A percentile compares a stretch with the other conserved stretches of the same genome.
Conservation (phyloP, 2,888 invertebrate genomes). For the Pseudanteris insignis region DNA sequence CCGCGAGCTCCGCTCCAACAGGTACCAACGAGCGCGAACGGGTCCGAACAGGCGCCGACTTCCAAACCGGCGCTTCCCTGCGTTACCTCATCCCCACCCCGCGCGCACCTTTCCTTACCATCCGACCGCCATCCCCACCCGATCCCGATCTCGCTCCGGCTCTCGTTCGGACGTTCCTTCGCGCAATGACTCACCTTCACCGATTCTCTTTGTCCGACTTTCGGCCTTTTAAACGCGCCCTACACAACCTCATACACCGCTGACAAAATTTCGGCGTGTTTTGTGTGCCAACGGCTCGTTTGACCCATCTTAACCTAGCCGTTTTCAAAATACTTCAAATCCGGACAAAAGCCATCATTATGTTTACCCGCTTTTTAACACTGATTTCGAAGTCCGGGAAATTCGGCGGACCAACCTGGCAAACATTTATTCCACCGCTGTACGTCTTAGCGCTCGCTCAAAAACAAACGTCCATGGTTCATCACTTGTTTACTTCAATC, state of each 20-base stretch:
- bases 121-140: too few relatives aligned
- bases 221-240: constrained; percentile 13
- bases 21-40: constrained; percentile 50
- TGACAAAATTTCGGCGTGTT: constrained; percentile 3
- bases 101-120: too few relatives aligned
- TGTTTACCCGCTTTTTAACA: too few relatives aligned
- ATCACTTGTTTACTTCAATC: too few relatives aligned
- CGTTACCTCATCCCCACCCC: too few relatives aligned
- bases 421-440: too few relatives aligned
- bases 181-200: constrained; percentile 14
- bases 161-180: neutral
- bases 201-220: constrained; percentile 17
- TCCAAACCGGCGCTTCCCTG: constrained; percentile 16
- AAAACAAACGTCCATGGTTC: too few relatives aligned
- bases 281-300: neutral
- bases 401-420: too few relatives aligned
- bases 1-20: constrained; percentile 43
- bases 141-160: neutral
- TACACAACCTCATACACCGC: neutral
- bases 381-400: too few relatives aligned
- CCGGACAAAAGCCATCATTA: too few relatives aligned
- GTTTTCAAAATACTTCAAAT: too few relatives aligned
- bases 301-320: neutral
- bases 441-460: too few relatives aligned
- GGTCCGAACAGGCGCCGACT: constrained; percentile 37